Evolutionary conservation across 2,113 vertebrate species (phyloP).

Genomic region (Brienomyrus longianalis): DNA sequence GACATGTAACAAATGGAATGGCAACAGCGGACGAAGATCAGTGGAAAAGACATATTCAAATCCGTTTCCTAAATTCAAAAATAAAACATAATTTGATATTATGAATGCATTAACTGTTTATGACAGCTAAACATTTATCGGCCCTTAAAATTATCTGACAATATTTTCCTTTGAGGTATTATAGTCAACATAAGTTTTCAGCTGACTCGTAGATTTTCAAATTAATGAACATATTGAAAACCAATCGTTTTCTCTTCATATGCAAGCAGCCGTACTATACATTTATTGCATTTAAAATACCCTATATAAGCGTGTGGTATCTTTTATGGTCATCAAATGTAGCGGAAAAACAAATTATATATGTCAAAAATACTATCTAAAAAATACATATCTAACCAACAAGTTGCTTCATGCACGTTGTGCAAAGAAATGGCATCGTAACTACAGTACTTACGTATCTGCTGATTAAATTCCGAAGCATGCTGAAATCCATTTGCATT

Average conservation of each 20-base stretch:
- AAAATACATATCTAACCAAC: neutral
- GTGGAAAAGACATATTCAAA: neutral
- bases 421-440: constrained; percentile 30
- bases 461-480: constrained; percentile 57
- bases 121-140: neutral
- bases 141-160: neutral
- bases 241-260: neutral
- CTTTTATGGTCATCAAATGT: neutral
- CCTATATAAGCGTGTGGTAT: neutral
- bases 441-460: constrained; percentile 57
- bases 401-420: constrained; percentile 13
- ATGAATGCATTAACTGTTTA: neutral
- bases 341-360: neutral
- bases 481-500: constrained; percentile 54
- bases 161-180: neutral
- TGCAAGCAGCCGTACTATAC: neutral
- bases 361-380: neutral
- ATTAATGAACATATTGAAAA: neutral
- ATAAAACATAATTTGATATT: neutral
- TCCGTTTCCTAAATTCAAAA: neutral
- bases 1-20: neutral
- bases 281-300: neutral
- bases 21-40: neutral
- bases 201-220: neutral
- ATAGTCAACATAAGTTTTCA: neutral